Base-by-base conservation (phyloP, 2,113 vertebrate species). In the Boleophthalmus pectinirostris region DNA sequence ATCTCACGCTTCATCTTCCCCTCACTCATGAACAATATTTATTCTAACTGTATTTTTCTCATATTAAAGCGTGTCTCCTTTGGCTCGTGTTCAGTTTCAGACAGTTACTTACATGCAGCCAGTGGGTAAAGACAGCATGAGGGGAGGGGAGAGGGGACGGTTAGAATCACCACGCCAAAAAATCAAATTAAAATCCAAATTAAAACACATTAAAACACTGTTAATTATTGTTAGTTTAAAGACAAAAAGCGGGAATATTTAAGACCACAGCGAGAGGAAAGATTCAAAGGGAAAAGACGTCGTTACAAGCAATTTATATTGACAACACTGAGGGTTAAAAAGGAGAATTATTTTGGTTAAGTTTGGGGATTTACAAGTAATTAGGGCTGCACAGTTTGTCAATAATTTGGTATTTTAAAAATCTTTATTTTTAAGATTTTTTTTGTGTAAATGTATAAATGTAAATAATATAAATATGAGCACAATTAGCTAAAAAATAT, bases 21-120 rank as follows among this genome's bases (percentile, higher is more conserved):
- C n/a, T n/a, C n/a, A n/a, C n/a, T n/a, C n/a, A n/a, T n/a, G n/a
- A n/a, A n/a, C n/a, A n/a, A n/a, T n/a, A n/a, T n/a, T n/a, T n/a
- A n/a, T n/a, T n/a, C n/a, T n/a, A n/a, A n/a, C n/a, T n/a, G n/a
- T n/a, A n/a, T n/a, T n/a, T 61, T 61, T 33, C 25, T 33, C 58
- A 33, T 10, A 9, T 61, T 1, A 18, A 16, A 16, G 2, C 25
- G 16, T 13, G 18, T 18, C 25, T 61, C 25, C 58, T 3, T 3
- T 18, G 58, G 15, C 58, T 24, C 11, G 12, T 1, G 25, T 33
- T 6, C 15, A 18, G 23, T 18, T 33, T 11, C 1, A 5, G 57
- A 60, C 57, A 25, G 95, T 98, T 99, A 99, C 97, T 99, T 98
- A 99, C 97, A 99, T 98, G 97, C 97, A 99, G 94, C 97, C 96